These are phyloP conservation scores for Rutilus rutilus DNA, from an alignment of 2,113 vertebrate species.

Conservation along the genomic window DNA sequence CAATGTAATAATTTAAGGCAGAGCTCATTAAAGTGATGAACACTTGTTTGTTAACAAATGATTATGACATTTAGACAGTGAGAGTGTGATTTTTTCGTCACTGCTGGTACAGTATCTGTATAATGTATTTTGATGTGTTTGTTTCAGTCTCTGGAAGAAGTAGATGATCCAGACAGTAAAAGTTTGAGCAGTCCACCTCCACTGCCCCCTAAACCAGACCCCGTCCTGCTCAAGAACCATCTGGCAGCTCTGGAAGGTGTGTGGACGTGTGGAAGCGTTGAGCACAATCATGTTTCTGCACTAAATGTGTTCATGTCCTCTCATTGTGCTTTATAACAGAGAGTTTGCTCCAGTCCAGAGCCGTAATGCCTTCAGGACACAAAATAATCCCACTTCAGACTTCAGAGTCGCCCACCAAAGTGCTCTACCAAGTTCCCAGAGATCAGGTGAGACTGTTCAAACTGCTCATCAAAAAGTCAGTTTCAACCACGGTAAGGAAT, in stretches of 20 bases:
- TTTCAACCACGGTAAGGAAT: too few relatives aligned
- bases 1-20: too few relatives aligned
- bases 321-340: slow-evolving; percentile 72
- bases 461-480: too few relatives aligned
- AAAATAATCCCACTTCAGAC: slow-evolving; percentile 88
- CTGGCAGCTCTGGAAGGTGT: slow-evolving; percentile 58
- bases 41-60: too few relatives aligned
- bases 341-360: slow-evolving; percentile 80
- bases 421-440: slow-evolving; percentile 83
- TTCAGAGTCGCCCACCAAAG: slow-evolving; percentile 84
- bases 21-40: too few relatives aligned
- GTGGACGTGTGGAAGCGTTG: too few relatives aligned
- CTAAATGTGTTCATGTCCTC: not conserved
- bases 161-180: slow-evolving; percentile 81
- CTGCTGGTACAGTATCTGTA: not conserved
- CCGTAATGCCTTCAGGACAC: slow-evolving; percentile 86
- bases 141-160: slow-evolving; percentile 79
- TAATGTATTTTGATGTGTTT: slow-evolving; percentile 20
- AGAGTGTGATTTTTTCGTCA: not conserved
- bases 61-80: not conserved
- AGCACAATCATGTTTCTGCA: not conserved
- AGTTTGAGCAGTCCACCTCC: slow-evolving; percentile 76
- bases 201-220: slow-evolving; percentile 86
- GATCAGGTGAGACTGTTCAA: slow-evolving; percentile 81
- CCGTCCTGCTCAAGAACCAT: slow-evolving; percentile 81